phyloP scores from a whole-genome alignment of 2,888 invertebrate genomes.

The Suillia variegata region DNA sequence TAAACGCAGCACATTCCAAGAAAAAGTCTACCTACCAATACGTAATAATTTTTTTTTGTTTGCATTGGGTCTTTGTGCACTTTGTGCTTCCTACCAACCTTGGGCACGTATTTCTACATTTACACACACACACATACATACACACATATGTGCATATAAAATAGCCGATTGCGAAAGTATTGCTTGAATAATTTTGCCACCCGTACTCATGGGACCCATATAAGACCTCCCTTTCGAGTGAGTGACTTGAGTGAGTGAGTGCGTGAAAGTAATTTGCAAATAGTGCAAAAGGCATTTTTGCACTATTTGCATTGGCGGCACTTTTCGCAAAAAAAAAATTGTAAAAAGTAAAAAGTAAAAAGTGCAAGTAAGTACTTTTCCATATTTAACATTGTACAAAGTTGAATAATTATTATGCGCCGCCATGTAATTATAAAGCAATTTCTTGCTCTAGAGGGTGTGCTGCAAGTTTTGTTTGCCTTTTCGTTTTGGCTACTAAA shows the following conservation, averaged over 20 bases:
- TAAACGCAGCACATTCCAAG: neutral
- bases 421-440: too few relatives aligned
- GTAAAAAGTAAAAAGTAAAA: neutral
- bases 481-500: too few relatives aligned
- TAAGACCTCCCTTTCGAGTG: neutral
- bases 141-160: neutral
- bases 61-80: neutral
- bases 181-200: neutral
- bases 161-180: neutral
- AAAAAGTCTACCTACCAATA: too few relatives aligned
- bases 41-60: neutral
- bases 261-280: conserved; percentile 3
- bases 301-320: neutral
- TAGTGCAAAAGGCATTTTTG: too few relatives aligned
- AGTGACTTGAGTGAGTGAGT: neutral
- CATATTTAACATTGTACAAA: neutral
- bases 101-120: neutral
- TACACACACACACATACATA: too few relatives aligned
- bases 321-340: neutral
- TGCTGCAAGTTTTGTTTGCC: too few relatives aligned
- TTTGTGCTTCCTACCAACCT: conserved; percentile 1
- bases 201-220: neutral
- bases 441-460: too few relatives aligned
- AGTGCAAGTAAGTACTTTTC: neutral
- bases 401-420: neutral